Conservation (phyloP, 2,113 vertebrate species). For the Psophia crepitans region DNA sequence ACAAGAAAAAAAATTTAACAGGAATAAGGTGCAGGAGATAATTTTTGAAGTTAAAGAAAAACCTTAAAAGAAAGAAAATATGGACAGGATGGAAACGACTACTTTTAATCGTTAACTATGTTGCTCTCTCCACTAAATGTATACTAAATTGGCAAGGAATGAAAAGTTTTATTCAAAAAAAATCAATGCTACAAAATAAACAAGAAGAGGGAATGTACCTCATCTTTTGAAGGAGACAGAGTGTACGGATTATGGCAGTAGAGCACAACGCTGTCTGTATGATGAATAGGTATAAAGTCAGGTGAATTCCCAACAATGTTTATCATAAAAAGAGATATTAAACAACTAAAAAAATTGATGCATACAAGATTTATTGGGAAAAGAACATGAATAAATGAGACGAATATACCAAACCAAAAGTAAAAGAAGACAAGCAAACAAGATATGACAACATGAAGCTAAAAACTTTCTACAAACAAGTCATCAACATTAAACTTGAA, state of each 20-base stretch:
- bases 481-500: fast-evolving
- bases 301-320: fast-evolving
- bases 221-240: fast-evolving
- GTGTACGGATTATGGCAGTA: fast-evolving
- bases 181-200: fast-evolving
- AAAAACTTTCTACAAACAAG: fast-evolving
- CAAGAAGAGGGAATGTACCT: fast-evolving
- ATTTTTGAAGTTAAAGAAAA: not conserved
- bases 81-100: fast-evolving
- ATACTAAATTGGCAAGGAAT: not conserved
- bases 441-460: fast-evolving
- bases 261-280: fast-evolving
- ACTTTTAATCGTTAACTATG: no score
- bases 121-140: no score
- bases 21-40: not conserved
- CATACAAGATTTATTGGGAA: not conserved
- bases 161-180: not conserved
- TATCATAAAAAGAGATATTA: fast-evolving
- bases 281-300: fast-evolving
- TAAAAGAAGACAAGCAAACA: fast-evolving
- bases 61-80: not conserved
- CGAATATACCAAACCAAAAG: fast-evolving
- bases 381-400: fast-evolving
- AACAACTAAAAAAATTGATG: not conserved
- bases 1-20: not conserved